Evolutionary conservation across 2,797 vertebrate genomes (phyloP), one percentile per base, ranked within the genome.

Genomic region (Ambastaia sidthimunki): DNA sequence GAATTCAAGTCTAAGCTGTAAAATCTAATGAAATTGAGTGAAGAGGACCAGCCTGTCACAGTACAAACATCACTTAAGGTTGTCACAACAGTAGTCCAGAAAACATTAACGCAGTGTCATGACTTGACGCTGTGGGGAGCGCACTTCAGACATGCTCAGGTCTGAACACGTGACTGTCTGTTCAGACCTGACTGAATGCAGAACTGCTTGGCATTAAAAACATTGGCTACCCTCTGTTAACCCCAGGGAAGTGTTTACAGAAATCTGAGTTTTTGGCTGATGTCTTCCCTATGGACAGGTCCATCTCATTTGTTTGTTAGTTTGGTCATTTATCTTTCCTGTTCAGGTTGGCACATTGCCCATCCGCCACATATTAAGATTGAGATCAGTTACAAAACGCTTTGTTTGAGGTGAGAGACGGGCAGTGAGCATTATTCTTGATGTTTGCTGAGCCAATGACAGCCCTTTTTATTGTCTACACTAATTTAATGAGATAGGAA

Each of bases 161-260:
- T n/a, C n/a, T n/a, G n/a, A n/a, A n/a, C n/a, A n/a, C n/a, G n/a
- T n/a, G n/a, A n/a, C n/a, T n/a, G n/a, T n/a, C n/a, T n/a, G n/a
- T n/a, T 47, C 44, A 60, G 16, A 44, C 34, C 21, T 28, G 11
- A 60, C 67, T 60, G 59, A 57, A 54, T 71, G 66, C 48, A 31
- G 52, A 34, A 69, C n/a, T 66, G 52, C 71, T 66, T 62, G 82
- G 54, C 80, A 67, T 75, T 74, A 19, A 25, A 69, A 55, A 25
- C 41, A 28, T 69, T 85, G 82, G 60, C 73, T 80, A 68, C 85
- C 82, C 82, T 82, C 80, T 80, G 80, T 71, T 75, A 76, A 79
- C 80, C 71, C 76, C 34, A 60, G 83, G 71, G 80, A 82, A 34
- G 19, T 6, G 37, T 79, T 78, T 50, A 21, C 71, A 55, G n/a